Percentiles rank a stretch among this genome's conserved stretches.
phyloP scores from a whole-genome alignment of 2,888 invertebrate genomes.

The Trissoscelio sp. region DNA sequence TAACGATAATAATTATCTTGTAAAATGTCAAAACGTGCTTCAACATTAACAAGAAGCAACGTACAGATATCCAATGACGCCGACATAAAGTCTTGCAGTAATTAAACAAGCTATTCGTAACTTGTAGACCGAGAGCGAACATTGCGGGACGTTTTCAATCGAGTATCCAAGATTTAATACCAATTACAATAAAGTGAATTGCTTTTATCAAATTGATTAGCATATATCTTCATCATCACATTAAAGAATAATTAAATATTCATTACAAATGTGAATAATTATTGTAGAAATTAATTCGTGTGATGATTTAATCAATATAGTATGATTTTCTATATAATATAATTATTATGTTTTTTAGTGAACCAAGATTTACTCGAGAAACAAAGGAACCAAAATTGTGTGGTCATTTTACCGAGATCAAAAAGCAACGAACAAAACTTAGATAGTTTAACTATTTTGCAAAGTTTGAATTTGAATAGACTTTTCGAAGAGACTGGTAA shows the following conservation, averaged over 20 bases:
- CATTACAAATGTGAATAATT: background rate
- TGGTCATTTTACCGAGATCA: constrained; percentile 2
- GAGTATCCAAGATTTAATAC: background rate
- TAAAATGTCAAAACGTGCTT: background rate
- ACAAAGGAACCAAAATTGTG: background rate
- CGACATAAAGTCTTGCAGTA: background rate
- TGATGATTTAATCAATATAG: too few relatives aligned
- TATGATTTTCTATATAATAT: too few relatives aligned
- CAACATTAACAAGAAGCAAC: background rate
- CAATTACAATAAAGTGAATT: background rate
- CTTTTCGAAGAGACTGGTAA: constrained; percentile 22
- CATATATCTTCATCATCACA: background rate
- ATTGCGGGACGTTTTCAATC: background rate
- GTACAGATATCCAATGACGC: background rate
- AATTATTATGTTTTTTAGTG: background rate
- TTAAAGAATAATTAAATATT: background rate
- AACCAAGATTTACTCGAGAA: background rate
- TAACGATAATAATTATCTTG: too few relatives aligned
- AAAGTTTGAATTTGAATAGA: constrained; percentile 12
- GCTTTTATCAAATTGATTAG: background rate
- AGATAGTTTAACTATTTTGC: background rate
- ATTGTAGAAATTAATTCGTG: too few relatives aligned
- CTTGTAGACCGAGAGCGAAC: background rate
- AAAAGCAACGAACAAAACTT: constrained; percentile 6
- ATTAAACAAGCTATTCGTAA: background rate